Conservation (phyloP, 2,888 invertebrate genomes). For the Polydrusus cervinus region DNA sequence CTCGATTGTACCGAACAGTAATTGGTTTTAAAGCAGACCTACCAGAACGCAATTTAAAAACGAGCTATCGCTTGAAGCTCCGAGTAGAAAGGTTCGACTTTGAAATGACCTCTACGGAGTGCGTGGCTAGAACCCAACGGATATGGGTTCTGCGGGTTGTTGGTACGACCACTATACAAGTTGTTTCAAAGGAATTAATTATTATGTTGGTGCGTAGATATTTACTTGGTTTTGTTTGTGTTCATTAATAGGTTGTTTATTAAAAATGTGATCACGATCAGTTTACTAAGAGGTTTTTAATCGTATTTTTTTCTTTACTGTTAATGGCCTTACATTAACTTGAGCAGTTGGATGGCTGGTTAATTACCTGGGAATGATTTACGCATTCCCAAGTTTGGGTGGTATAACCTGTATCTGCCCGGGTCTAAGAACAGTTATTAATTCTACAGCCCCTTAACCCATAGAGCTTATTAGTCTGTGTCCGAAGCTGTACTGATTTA, state of each 20-base stretch:
- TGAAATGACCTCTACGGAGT: constrained; percentile 49
- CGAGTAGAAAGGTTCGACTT: constrained; percentile 53
- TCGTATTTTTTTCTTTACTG: neutral
- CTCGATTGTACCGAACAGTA: constrained; percentile 52
- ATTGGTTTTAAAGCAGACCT: constrained; percentile 54
- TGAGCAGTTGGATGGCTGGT: no score
- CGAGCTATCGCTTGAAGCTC: constrained; percentile 36
- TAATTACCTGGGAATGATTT: no score
- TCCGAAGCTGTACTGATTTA: no score
- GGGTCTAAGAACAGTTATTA: no score
- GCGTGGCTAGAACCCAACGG: constrained; percentile 32
- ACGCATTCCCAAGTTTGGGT: no score
- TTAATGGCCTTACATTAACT: no score
- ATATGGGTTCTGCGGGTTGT: constrained; percentile 43
- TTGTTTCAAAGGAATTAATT: neutral
- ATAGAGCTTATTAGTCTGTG: no score
- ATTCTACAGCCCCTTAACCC: no score
- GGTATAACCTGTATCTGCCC: no score
- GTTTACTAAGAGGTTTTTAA: neutral
- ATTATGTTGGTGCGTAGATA: neutral
- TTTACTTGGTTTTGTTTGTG: constrained; percentile 1
- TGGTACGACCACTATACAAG: constrained; percentile 27
- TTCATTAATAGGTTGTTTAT: neutral
- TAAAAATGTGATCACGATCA: neutral
- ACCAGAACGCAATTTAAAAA: constrained; percentile 47